Evolutionary conservation across 2,113 vertebrate species (phyloP), one percentile per base, ranked within the genome.

Genomic region (Xiphias gladius): DNA sequence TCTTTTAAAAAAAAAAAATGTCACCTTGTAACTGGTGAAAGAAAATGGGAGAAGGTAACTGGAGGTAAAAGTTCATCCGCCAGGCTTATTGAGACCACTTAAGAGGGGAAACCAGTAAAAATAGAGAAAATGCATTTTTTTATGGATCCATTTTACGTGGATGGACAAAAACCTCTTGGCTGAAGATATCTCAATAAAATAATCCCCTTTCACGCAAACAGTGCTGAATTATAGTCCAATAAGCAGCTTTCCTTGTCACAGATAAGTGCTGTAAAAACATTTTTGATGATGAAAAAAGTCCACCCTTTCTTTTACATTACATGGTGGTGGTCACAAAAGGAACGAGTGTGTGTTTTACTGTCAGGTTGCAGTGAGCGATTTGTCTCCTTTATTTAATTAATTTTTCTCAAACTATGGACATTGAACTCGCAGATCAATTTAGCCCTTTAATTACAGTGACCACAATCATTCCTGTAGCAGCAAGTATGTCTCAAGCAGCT

Each of bases 201-300:
- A 86, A 83, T 83, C 84, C 69, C 4, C 30, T 85, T 90, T 87
- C 67, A 87, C 10, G 20, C 76, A 78, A 74, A 85, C 73, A 77
- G 43, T 64, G 19, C 10, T 65, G 65, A 78, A 75, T 85, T 83
- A 85, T 54, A 46, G 32, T 79, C 46, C 77, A 83, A 79, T 72
- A 89, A 86, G 69, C 3, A 74, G 61, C 73, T 87, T 77, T 83
- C 62, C 64, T 76, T 81, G 77, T 70, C 58, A 70, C 48, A 72
- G 32, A 48, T 52, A 76, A 64, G 66, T 28, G 28, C 24, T 72
- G 32, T 65, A 58, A 82, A 82, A 84, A 72, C n/a, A 57, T 59
- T 70, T 35, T 48, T 24, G 50, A 67, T 63, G 26, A 64, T 32
- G 48, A 79, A 68, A 61, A 78, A 82, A 68, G 26, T n/a, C 14